Evolutionary conservation across 2,113 vertebrate genomes (phyloP).

Genomic region (Zosterops borbonicus): DNA sequence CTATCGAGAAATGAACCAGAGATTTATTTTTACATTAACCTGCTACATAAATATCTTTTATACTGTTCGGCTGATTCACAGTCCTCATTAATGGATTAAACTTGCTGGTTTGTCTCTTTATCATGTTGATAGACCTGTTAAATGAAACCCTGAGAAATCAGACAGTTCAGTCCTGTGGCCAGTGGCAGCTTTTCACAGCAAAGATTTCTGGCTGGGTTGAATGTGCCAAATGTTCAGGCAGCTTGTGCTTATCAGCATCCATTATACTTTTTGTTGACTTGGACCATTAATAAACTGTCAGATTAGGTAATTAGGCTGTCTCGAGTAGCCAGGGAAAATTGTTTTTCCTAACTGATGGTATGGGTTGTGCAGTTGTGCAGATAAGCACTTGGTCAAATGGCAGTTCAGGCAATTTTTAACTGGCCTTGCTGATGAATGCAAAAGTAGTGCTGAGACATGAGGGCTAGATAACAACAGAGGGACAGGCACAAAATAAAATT

Average conservation of each 20-base stretch:
- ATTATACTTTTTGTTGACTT: conserved; percentile 76
- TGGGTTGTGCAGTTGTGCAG: conserved; percentile 70
- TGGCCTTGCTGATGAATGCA: conserved; percentile 64
- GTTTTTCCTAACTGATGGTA: conserved; percentile 76
- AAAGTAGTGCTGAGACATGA: conserved; percentile 42
- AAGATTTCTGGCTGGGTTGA: conserved; percentile 67
- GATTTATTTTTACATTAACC: conserved; percentile 64
- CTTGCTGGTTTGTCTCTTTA: conserved; percentile 68
- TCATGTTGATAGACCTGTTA: conserved; percentile 75
- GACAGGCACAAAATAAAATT: background rate
- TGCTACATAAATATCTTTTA: conserved; percentile 66
- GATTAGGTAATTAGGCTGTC: conserved; percentile 80
- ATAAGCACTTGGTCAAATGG: conserved; percentile 69
- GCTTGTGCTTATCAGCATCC: conserved; percentile 76
- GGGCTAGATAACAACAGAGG: background rate
- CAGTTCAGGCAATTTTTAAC: conserved; percentile 50
- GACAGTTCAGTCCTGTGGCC: conserved; percentile 64
- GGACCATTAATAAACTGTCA: conserved; percentile 78
- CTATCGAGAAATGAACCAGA: background rate
- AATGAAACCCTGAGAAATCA: conserved; percentile 71
- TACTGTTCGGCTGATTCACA: conserved; percentile 17
- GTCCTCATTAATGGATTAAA: conserved; percentile 65
- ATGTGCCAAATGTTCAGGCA: conserved; percentile 69
- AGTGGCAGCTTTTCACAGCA: conserved; percentile 64
- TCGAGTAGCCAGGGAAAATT: conserved; percentile 75